Evolutionary conservation across 37 sponge, comb jelly and placozoan genomes (phyloP), one percentile per base, ranked within the genome.

Genomic region (Diacarnus erythraeanus): DNA sequence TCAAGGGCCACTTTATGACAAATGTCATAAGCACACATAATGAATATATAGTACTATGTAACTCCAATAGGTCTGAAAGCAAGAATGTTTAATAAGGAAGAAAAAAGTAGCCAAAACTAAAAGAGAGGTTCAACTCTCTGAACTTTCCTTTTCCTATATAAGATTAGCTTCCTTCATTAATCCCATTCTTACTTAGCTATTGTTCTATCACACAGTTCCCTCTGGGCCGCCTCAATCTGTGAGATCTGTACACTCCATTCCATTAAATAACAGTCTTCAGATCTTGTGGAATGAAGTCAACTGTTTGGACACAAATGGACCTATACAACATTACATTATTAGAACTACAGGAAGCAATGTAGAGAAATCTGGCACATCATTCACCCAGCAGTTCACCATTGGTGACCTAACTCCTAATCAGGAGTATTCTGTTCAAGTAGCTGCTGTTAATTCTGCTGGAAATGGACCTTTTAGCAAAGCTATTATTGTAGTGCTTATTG

Each of bases 371-470:
- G 51, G 6, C 12, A 47, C 51, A 47, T 15, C 6, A 15, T 6
- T 47, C 10, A 47, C 51, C 51, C 6, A 12, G 6, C 6, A 6
- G 10, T 15, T 47, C 51, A 47, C 51, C 12, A 47, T 47, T 47
- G 12, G 10, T 47, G 51, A 12, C 12, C 12, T 47, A 12, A 47
- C 51, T 15, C 12, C 12, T 47, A 12, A 12, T 47, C 51, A 47
- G 51, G 10, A 47, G 51, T 80, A 80, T 59, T 38, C 57, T 23
- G 22, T 80, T 57, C 38, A 54, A 35, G 72, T 80, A 27, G 81
- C 81, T 23, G 81, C 81, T 31, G 72, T 51, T 27, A 70, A 69
- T 36, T 31, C n/a, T 35, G 43, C 25, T 33, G 71, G 70, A 18
- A 23, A 37, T 22, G 81, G 81, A 2, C 27, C 60, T 27, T 80